Percentiles rank a stretch among this genome's conserved stretches.
Evolutionary conservation across 2,797 vertebrate species (phyloP).

Genomic region (Lithobates sylvaticus): DNA sequence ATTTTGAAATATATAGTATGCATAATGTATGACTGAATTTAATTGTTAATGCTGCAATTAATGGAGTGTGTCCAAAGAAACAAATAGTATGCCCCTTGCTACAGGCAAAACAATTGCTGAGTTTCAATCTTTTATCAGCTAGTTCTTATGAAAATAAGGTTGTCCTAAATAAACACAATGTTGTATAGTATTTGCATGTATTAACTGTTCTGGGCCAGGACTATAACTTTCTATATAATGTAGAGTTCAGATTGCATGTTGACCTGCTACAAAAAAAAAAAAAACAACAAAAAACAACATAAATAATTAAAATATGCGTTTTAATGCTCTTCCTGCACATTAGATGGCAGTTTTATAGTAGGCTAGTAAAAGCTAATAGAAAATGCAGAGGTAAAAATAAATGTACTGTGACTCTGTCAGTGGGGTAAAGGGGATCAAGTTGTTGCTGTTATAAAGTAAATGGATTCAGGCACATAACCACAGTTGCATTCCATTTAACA

Average conservation of each 20-base stretch:
- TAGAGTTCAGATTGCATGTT: neutral
- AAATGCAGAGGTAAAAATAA: no score
- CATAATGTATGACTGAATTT: constrained; percentile 53
- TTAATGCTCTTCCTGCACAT: no score
- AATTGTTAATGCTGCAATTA: constrained; percentile 58
- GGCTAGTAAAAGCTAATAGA: no score
- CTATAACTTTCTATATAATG: neutral
- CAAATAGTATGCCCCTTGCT: constrained; percentile 21
- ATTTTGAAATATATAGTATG: constrained; percentile 38
- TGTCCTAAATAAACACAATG: neutral
- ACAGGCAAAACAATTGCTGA: constrained; percentile 21
- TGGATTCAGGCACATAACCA: no score
- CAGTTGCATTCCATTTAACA: no score
- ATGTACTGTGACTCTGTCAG: no score
- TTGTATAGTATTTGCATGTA: neutral
- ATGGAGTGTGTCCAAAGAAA: constrained; percentile 41
- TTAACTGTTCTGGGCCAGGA: neutral
- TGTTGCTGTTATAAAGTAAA: no score
- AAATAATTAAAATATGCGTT: no score
- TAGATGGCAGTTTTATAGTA: no score
- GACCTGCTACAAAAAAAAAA: no score
- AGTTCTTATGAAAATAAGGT: constrained; percentile 3
- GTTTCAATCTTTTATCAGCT: neutral
- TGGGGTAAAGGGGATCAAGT: no score
- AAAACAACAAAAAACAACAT: no score